Evolutionary conservation across 2,113 vertebrate species (phyloP).

Genomic region (Mola mola): DNA sequence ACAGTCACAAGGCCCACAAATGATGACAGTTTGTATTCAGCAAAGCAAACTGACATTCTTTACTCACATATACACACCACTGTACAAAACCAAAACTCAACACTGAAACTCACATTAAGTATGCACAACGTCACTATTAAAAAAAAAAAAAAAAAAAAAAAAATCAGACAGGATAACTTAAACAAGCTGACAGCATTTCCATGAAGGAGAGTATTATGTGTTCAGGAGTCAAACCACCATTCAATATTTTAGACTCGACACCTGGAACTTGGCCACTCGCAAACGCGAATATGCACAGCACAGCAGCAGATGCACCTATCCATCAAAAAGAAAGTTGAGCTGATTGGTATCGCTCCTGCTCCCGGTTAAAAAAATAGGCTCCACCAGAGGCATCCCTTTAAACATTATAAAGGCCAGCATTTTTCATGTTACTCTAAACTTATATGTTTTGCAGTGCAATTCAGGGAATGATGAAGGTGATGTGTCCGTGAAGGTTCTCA

Average conservation of each 20-base stretch:
- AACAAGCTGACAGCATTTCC: not conserved
- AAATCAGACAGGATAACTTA: too few relatives aligned
- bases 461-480: too few relatives aligned
- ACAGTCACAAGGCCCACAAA: conserved; percentile 35
- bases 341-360: not conserved
- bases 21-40: conserved; percentile 42
- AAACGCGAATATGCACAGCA: not conserved
- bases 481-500: too few relatives aligned
- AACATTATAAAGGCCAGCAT: too few relatives aligned
- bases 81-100: not conserved
- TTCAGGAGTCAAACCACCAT: not conserved
- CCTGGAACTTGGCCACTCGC: too few relatives aligned
- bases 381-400: not conserved
- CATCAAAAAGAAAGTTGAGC: not conserved
- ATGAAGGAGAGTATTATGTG: not conserved
- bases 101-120: not conserved
- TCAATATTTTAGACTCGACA: not conserved
- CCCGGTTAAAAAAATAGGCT: not conserved
- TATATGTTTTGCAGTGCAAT: too few relatives aligned
- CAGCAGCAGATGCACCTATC: not conserved
- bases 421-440: too few relatives aligned
- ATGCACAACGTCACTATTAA: too few relatives aligned
- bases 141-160: too few relatives aligned
- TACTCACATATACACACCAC: too few relatives aligned
- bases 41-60: too few relatives aligned